A percentile compares a stretch with the other conserved stretches of the same genome.
Conservation (phyloP, 2,797 vertebrate species). For the Schizopygopsis malacanthus region DNA sequence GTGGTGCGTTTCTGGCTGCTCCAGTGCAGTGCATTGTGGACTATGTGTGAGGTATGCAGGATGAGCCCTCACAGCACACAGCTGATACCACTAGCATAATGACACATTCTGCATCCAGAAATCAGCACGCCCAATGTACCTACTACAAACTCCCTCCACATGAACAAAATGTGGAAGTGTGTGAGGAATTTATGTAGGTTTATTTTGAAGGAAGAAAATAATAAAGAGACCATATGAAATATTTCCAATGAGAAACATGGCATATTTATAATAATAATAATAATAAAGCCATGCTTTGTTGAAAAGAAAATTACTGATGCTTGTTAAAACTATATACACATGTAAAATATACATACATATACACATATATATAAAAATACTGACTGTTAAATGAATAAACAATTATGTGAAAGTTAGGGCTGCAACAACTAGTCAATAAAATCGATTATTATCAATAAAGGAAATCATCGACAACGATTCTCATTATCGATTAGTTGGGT, state of each 20-base stretch:
- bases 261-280: background rate
- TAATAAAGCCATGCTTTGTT: too few relatives aligned
- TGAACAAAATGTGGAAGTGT: background rate
- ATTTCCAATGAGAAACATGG: background rate
- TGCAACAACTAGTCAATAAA: too few relatives aligned
- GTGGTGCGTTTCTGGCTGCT: background rate
- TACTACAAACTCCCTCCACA: background rate
- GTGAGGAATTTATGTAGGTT: background rate
- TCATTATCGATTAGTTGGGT: too few relatives aligned
- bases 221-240: background rate
- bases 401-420: background rate
- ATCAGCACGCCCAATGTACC: background rate
- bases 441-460: too few relatives aligned
- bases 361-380: too few relatives aligned
- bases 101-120: background rate
- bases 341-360: too few relatives aligned
- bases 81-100: background rate
- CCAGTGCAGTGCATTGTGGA: constrained; percentile 17
- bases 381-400: too few relatives aligned
- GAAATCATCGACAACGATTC: too few relatives aligned
- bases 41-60: background rate
- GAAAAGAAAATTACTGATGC: too few relatives aligned
- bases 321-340: too few relatives aligned
- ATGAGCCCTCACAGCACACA: background rate
- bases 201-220: background rate